Conservation (phyloP, 2,113 vertebrate species). For the Corythornis vintsioides region DNA sequence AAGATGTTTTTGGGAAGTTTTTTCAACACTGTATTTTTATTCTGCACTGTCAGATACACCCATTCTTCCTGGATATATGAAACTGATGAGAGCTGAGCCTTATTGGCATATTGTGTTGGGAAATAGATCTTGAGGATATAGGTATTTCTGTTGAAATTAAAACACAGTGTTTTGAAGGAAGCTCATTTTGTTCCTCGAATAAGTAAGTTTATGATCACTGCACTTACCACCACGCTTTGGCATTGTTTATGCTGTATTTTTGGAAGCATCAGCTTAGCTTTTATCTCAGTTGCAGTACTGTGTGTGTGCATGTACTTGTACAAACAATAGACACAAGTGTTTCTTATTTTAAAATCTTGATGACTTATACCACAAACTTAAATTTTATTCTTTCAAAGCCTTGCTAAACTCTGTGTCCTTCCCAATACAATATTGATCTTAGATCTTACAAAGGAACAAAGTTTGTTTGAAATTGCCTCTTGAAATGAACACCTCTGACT, state of each 20-base stretch:
- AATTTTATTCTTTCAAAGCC: not conserved
- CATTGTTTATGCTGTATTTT: not conserved
- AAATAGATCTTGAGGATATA: not conserved
- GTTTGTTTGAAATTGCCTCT: not conserved
- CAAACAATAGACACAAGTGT: conserved; percentile 44
- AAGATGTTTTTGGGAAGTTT: not conserved
- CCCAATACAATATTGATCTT: not conserved
- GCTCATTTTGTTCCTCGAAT: not conserved
- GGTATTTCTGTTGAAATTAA: not conserved
- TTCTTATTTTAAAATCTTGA: conserved; percentile 54
- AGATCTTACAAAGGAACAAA: not conserved
- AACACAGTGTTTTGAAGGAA: not conserved
- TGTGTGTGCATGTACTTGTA: conserved; percentile 12
- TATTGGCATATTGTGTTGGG: not conserved
- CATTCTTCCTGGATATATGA: not conserved
- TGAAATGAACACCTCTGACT: not conserved
- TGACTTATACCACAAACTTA: conserved; percentile 26
- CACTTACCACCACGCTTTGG: not conserved
- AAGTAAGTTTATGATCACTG: not conserved
- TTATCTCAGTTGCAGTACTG: not conserved
- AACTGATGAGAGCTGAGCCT: not conserved
- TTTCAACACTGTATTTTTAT: not conserved
- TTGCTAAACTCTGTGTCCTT: not conserved
- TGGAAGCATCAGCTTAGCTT: not conserved
- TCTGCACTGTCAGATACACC: not conserved